Evolutionary conservation across 2,797 vertebrate genomes (phyloP).

Genomic region (Tinamus major): DNA sequence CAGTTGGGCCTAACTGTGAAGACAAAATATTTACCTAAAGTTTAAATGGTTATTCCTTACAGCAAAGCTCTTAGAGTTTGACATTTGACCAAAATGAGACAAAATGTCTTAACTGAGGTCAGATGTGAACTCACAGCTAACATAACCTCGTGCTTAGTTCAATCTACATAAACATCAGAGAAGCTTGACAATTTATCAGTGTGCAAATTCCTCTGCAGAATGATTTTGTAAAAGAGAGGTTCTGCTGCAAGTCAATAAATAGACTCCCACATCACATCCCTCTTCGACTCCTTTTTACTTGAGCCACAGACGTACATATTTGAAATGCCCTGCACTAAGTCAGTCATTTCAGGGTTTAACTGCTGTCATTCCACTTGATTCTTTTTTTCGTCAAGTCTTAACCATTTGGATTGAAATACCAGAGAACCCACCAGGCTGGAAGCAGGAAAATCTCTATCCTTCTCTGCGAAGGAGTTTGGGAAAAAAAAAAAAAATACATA

Average conservation of each 20-base stretch:
- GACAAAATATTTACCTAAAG: background rate
- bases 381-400: too few relatives aligned
- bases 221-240: background rate
- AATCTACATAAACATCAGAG: background rate
- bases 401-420: background rate
- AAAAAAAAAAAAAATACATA: background rate
- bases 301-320: conserved; percentile 30
- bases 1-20: background rate
- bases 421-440: background rate
- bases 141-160: background rate
- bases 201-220: background rate
- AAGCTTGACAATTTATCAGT: background rate
- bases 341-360: background rate
- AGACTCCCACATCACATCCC: background rate
- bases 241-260: conserved; percentile 34
- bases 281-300: conserved; percentile 9
- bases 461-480: background rate
- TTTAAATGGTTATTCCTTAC: background rate
- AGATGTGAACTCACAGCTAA: background rate
- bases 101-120: background rate
- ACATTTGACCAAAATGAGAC: background rate
- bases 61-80: background rate
- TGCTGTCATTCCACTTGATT: background rate
- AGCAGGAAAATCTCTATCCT: background rate
- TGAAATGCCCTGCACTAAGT: conserved; percentile 22